Evolutionary conservation across 1,140 invertebrate genomes (phyloP), one percentile per base, ranked within the genome.

Genomic region (Phocides pigmalion): DNA sequence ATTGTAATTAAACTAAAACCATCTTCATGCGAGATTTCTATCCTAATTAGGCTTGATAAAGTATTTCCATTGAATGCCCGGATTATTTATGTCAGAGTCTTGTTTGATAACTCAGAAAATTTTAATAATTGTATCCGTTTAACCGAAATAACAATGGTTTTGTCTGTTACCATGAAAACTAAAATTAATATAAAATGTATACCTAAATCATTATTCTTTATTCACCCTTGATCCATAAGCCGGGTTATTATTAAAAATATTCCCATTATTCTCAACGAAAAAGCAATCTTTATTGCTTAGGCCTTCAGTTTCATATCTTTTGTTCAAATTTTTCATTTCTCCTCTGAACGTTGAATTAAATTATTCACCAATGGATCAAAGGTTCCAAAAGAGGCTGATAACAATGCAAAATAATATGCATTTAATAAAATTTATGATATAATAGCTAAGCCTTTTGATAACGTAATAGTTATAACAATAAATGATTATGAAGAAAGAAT

Each of bases 231-330:
- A 28, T 58, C 41, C 41, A 35, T 46, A 58, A 58, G 41, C 41
- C 16, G 41, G 42, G 41, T 59, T 59, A 59, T 58, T 58, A 58
- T 59, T 59, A 59, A 59, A 58, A 59, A 59, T 47, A 59, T 59
- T 35, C 28, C 42, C 44, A 47, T 59, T 59, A 59, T 59, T 32
- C 54, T 46, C 41, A 46, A 58, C 22, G 41, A 58, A 58, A 56
- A 58, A 56, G 53, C 39, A 56, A 56, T 44, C 53, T 56, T 56
- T 56, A 56, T 56, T 56, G 39, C 53, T 28, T 56, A 56, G 53
- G 39, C 39, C 39, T 44, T 28, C 39, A 56, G 53, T 56, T 56
- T 44, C 53, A 44, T 41, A 56, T 56, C 53, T 56, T 56, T 56
- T 56, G 53, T 56, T 56, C 20, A 28, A 56, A 44, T 44, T 56